Evolutionary conservation across 2,797 vertebrate genomes (phyloP).

Genomic region (Odontamblyopus rebecca): DNA sequence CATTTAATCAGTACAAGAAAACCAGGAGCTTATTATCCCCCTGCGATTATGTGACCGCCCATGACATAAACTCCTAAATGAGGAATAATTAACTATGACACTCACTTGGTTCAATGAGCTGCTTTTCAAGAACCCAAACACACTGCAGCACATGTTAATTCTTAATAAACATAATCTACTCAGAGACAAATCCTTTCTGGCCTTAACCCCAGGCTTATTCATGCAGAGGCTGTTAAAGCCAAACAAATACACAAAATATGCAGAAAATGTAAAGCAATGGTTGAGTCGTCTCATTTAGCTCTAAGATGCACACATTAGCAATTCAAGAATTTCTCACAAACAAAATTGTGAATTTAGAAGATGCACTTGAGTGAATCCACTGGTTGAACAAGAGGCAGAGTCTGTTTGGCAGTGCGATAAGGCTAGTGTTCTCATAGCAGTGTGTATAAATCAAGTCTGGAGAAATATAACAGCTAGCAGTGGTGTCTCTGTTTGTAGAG

Average conservation of each 20-base stretch:
- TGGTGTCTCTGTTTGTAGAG: conserved; percentile 38
- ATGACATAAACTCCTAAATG: conserved; percentile 67
- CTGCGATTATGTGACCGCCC: conserved; percentile 54
- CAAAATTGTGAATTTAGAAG: conserved; percentile 54
- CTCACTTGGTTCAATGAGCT: conserved; percentile 44
- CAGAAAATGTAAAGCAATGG: conserved; percentile 52
- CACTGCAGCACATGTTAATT: conserved; percentile 2
- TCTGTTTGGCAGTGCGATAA: conserved; percentile 43
- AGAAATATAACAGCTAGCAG: conserved; percentile 20
- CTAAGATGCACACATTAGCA: conserved; percentile 59
- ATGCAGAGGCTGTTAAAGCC: conserved; percentile 54
- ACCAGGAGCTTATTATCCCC: conserved; percentile 58
- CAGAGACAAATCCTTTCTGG: conserved; percentile 37
- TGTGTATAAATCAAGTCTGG: conserved; percentile 49
- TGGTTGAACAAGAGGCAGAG: conserved; percentile 18
- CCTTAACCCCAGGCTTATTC: conserved; percentile 42
- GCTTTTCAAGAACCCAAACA: conserved; percentile 22
- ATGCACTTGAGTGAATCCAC: conserved; percentile 50
- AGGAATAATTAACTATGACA: conserved; percentile 65
- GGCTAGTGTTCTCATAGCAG: conserved; percentile 33
- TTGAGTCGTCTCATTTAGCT: conserved; percentile 45
- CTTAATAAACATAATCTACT: conserved; percentile 25
- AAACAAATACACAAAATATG: conserved; percentile 52
- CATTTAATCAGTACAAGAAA: conserved; percentile 47
- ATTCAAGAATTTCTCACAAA: conserved; percentile 53